Percentiles rank a stretch among this genome's conserved stretches.
These are phyloP conservation scores for Hemicordylus capensis DNA, from an alignment of 2,113 vertebrate genomes.

Conservation along the genomic window DNA sequence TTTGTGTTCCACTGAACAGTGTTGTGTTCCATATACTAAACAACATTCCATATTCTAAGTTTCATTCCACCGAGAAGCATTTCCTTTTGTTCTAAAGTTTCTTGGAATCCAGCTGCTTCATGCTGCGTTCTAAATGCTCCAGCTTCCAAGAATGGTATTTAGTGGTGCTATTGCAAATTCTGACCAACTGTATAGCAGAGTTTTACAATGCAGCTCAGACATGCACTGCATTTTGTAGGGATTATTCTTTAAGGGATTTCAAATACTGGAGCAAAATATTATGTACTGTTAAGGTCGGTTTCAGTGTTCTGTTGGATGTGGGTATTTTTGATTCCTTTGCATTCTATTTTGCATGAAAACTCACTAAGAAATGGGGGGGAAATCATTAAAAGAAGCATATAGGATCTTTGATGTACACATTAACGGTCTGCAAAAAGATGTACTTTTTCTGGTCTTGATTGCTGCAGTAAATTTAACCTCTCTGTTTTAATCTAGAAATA, in stretches of 20 bases:
- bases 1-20: neutral
- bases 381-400: neutral
- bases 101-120: constrained; percentile 5
- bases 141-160: neutral
- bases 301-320: neutral
- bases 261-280: neutral
- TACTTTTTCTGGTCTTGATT: neutral
- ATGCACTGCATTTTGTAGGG: neutral
- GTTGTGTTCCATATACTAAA: neutral
- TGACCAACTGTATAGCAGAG: neutral
- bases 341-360: neutral
- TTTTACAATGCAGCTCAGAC: neutral
- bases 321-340: neutral
- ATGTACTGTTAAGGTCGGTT: neutral
- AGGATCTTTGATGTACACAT: neutral
- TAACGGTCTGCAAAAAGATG: neutral
- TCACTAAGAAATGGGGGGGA: neutral
- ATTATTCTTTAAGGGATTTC: neutral
- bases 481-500: constrained; percentile 32
- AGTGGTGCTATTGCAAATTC: neutral
- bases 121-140: neutral
- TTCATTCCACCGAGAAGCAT: neutral
- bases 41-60: constrained; percentile 5
- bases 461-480: constrained; percentile 33
- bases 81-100: constrained; percentile 12